phyloP scores from a whole-genome alignment of 2,113 vertebrate genomes.

The Etheostoma cragini region DNA sequence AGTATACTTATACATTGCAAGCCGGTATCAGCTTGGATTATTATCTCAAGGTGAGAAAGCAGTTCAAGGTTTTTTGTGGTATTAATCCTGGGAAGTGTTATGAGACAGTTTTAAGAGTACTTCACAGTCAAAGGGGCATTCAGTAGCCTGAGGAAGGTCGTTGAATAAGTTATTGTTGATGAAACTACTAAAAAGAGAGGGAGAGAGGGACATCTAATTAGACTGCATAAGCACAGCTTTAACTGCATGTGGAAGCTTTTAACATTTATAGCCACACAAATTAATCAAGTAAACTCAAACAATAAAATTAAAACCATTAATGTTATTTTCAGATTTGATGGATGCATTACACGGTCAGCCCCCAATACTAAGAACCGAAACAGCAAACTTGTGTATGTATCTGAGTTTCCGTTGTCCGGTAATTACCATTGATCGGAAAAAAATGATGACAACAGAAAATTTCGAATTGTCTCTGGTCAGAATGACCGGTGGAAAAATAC shows the following conservation, averaged over 20 bases:
- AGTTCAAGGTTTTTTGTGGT: slow-evolving; percentile 3
- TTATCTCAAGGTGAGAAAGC: background rate
- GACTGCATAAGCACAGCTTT: slow-evolving; percentile 10
- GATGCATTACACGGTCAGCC: background rate
- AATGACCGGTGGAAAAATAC: too few species aligned
- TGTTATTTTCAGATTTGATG: slow-evolving; percentile 2
- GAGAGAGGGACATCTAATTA: slow-evolving; percentile 8
- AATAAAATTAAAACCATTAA: background rate
- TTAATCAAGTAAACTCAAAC: background rate
- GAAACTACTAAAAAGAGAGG: background rate
- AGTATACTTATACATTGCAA: too few species aligned
- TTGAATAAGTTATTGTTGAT: background rate
- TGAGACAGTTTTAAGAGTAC: background rate
- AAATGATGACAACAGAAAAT: too few species aligned
- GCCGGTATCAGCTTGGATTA: background rate
- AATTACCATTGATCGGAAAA: too few species aligned
- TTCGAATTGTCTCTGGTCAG: too few species aligned
- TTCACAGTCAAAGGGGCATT: background rate
- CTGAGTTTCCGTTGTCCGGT: too few species aligned
- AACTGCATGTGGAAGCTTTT: slow-evolving; percentile 6
- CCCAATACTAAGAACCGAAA: background rate
- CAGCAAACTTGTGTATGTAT: background rate
- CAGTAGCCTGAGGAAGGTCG: background rate
- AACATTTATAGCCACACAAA: background rate
- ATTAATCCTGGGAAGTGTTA: background rate